Percentiles rank a stretch among this genome's conserved stretches.
Conservation (phyloP, 30 jellyfish, hydroid and myxozoan species). For the Aurelia coerulea region DNA sequence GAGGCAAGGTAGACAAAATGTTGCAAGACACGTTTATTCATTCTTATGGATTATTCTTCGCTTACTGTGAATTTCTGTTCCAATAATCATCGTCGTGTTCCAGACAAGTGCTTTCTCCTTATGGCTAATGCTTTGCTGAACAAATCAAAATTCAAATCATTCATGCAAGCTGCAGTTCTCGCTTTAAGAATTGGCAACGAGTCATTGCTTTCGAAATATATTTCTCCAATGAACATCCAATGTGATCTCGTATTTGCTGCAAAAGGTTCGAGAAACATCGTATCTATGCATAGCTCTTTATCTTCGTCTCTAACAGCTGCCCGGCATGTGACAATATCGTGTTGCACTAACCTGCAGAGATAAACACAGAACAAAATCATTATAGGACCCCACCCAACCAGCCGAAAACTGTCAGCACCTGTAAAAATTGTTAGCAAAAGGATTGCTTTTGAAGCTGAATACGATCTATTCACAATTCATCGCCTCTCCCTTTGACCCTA, state of each 20-base stretch:
- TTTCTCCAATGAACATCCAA: conserved; percentile 55
- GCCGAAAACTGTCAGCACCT: no score
- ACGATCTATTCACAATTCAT: no score
- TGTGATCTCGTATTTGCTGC: conserved; percentile 14
- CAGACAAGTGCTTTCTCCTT: conserved; percentile 4
- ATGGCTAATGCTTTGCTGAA: conserved; percentile 23
- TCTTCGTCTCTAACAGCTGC: conserved; percentile 13
- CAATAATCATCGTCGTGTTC: background rate
- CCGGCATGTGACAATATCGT: background rate
- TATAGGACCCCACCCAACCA: background rate
- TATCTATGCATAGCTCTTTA: background rate
- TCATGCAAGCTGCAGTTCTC: conserved; percentile 39
- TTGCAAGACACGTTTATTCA: no score
- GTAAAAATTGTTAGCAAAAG: no score
- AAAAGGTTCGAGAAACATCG: conserved; percentile 36
- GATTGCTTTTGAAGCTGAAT: no score
- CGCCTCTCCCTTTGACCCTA: no score
- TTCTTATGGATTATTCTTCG: no score
- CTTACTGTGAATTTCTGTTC: no score
- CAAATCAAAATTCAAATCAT: background rate
- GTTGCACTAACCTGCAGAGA: background rate
- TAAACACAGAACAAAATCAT: background rate
- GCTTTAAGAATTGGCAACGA: conserved; percentile 11
- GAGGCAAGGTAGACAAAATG: background rate
- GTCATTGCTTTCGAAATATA: background rate